Base-by-base conservation (phyloP, 2,888 invertebrate species). In the Thera britannica region DNA sequence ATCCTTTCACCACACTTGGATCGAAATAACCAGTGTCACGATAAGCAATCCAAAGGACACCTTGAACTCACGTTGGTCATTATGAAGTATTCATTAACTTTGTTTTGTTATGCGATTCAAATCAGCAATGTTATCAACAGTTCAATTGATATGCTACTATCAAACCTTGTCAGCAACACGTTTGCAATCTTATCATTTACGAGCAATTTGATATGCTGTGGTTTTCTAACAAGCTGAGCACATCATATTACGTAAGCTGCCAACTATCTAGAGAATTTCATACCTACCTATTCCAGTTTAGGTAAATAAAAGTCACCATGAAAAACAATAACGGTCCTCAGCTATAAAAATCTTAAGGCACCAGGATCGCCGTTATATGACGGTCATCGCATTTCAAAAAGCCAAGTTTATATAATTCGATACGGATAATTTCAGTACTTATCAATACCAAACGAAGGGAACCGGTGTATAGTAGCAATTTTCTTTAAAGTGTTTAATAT, bases 401-500 rank as follows among this genome's bases (percentile, higher is more conserved):
- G 46, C 11, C 4, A 23, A 44, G n/a, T 44, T 54, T 8, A 54
- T 62, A 54, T 66, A 12, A 57, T 4, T 44, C 23, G 58, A 63
- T 5, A 59, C 49, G 51, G 67, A 66, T 55, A 58, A 59, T 52
- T 65, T 60, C 54, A 60, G 60, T 51, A n/a, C 7, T 64, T 65
- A 68, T 70, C 62, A 12, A 49, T 60, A 62, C 64, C 65, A 46
- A 36, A 66, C 44, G 56, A 38, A 70, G 41, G 3, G 7, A 8
- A 57, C 11, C 3, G 1, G 36, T 35, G 7, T 35, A 41, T 35
- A 35, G 49, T 38, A 23, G 3, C 9, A 46, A 9, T 3, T 38
- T 36, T 12, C 0, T 36, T 49, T 6, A 48, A 3, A 36, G 61
- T 61, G 23, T 54, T 36, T 4, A 85, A 76, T 77, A 92, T 93